phyloP scores from a whole-genome alignment of 1,140 invertebrate species.

The Drosophila leontia region DNA sequence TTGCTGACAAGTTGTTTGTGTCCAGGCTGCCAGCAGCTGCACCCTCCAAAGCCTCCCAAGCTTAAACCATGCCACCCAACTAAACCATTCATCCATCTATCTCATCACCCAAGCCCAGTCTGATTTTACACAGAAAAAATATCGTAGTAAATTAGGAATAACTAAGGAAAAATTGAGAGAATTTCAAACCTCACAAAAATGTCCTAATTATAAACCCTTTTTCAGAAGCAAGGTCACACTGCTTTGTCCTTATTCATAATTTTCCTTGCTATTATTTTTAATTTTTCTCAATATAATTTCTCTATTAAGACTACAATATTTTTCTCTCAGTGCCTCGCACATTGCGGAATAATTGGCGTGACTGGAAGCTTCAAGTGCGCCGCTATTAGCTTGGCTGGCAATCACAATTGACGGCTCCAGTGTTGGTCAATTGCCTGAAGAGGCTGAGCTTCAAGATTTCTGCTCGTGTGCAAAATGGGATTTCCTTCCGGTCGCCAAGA shows the following conservation, averaged over 20 bases:
- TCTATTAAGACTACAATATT: not conserved
- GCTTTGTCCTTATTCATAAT: too few species aligned
- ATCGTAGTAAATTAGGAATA: not conserved
- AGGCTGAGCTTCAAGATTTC: constrained; percentile 45
- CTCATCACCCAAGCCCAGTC: constrained; percentile 26
- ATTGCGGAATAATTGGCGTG: constrained; percentile 74
- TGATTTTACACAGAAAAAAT: constrained; percentile 1
- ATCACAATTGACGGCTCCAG: constrained; percentile 77
- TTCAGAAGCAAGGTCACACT: not conserved
- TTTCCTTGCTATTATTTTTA: too few species aligned
- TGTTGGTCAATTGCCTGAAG: constrained; percentile 64
- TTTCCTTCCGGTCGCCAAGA: constrained; percentile 65
- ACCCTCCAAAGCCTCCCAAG: constrained; percentile 29
- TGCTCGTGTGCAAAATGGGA: constrained; percentile 58
- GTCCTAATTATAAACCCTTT: not conserved
- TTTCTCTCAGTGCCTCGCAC: constrained; percentile 26
- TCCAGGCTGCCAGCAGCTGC: constrained; percentile 50
- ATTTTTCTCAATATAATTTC: not conserved
- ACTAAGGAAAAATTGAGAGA: not conserved
- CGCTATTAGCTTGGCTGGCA: constrained; percentile 75
- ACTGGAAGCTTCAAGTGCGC: constrained; percentile 32
- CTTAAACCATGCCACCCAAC: constrained; percentile 45
- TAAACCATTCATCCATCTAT: constrained; percentile 50
- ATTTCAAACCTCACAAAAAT: not conserved
- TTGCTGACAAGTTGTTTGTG: constrained; percentile 75